Percentiles rank a stretch among this genome's conserved stretches.
Conservation (phyloP, 2,888 invertebrate species). For the Lottia gigantea region DNA sequence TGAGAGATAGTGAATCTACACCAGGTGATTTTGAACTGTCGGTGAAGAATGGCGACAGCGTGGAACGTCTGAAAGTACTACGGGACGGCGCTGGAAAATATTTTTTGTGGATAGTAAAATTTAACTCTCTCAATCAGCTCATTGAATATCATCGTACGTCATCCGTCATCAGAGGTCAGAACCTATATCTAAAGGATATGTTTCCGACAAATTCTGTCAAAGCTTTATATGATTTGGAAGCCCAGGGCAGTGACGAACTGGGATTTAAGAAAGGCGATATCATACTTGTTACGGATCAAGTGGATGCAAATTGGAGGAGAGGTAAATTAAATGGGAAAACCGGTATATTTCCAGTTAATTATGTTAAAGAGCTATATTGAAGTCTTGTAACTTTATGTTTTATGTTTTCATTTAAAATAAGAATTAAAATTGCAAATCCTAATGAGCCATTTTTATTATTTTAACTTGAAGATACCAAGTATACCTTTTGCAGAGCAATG, state of each 20-base stretch:
- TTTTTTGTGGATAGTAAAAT: constrained; percentile 99
- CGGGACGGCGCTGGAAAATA: constrained; percentile 86
- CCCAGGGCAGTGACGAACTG: constrained; percentile 74
- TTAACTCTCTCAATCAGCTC: constrained; percentile 96
- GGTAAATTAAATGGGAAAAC: constrained; percentile 74
- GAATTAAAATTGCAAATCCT: too few relatives aligned
- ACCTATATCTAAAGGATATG: constrained; percentile 95
- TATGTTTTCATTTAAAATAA: too few relatives aligned
- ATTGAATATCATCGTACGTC: constrained; percentile 91
- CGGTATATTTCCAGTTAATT: constrained; percentile 97
- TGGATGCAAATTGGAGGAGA: constrained; percentile 87
- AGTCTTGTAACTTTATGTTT: constrained; percentile 24
- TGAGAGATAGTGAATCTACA: too few relatives aligned
- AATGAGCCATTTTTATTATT: too few relatives aligned
- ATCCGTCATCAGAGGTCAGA: constrained; percentile 95
- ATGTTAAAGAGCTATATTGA: constrained; percentile 73
- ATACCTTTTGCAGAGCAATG: too few relatives aligned
- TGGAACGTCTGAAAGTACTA: too few relatives aligned
- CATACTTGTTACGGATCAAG: constrained; percentile 94
- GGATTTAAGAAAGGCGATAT: constrained; percentile 97
- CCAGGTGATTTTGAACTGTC: constrained; percentile 58
- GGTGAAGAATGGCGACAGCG: too few relatives aligned
- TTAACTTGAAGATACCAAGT: too few relatives aligned
- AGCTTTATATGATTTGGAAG: constrained; percentile 62
- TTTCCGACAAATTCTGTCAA: constrained; percentile 49